phyloP scores from a whole-genome alignment of 2,888 invertebrate genomes.

The Invenusta paracnida region DNA sequence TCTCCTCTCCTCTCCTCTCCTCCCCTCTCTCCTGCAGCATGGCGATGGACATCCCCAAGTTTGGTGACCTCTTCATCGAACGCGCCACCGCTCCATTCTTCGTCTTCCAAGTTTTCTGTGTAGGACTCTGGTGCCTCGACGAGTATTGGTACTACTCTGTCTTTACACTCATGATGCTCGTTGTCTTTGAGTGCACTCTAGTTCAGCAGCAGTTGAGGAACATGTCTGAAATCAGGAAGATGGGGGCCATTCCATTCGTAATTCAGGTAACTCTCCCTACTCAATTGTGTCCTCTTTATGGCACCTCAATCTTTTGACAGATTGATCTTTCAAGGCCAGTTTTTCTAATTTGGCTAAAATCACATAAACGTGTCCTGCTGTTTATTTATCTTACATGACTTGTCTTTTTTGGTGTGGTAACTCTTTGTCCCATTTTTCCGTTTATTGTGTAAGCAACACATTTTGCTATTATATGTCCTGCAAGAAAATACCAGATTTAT shows the following conservation, averaged over 20 bases:
- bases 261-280: constrained; percentile 65
- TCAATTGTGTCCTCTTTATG: constrained; percentile 75
- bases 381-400: too few relatives aligned
- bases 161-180: constrained; percentile 88
- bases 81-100: constrained; percentile 98
- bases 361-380: too few relatives aligned
- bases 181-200: constrained; percentile 91
- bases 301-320: constrained; percentile 78
- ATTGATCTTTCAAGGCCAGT: constrained; percentile 88
- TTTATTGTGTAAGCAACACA: too few relatives aligned
- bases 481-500: too few relatives aligned
- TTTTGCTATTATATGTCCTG: too few relatives aligned
- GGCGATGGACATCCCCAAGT: constrained; percentile 69
- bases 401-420: too few relatives aligned
- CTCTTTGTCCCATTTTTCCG: too few relatives aligned
- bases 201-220: constrained; percentile 95
- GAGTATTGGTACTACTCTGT: constrained; percentile 95
- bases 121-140: constrained; percentile 95
- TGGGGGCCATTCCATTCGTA: constrained; percentile 93
- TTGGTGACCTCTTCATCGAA: constrained; percentile 90
- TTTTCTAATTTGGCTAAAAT: constrained; percentile 92
- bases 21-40: constrained; percentile 22
- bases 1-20: too few relatives aligned
- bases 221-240: constrained; percentile 96
- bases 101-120: constrained; percentile 98